These are phyloP conservation scores for Perca flavescens DNA, from an alignment of 2,113 vertebrate genomes.

Conservation along the genomic window DNA sequence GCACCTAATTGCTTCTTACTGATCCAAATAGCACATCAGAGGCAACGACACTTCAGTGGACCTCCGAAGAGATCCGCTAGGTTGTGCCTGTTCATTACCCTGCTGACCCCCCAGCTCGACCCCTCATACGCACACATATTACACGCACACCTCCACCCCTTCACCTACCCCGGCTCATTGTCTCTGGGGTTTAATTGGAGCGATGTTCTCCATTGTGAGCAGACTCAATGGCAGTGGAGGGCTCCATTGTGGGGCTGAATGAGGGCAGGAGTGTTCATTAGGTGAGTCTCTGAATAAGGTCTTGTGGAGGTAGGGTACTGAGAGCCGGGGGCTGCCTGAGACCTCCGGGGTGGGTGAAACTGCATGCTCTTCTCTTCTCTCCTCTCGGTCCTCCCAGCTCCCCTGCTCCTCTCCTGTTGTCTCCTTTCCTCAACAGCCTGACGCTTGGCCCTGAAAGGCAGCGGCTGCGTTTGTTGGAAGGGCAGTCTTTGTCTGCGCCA, in stretches of 20 bases:
- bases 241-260: slow-evolving; percentile 85
- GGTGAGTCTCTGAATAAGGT: slow-evolving; percentile 86
- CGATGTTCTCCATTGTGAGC: slow-evolving; percentile 85
- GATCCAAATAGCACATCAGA: slow-evolving; percentile 88
- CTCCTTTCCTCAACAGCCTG: slow-evolving; percentile 78
- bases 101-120: slow-evolving; percentile 80
- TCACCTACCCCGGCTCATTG: slow-evolving; percentile 81
- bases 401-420: slow-evolving; percentile 71
- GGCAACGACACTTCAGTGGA: slow-evolving; percentile 82
- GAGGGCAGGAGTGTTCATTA: slow-evolving; percentile 90
- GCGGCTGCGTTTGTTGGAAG: slow-evolving; percentile 79
- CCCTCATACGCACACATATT: slow-evolving; percentile 77
- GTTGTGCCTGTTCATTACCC: slow-evolving; percentile 83
- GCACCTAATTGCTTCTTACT: slow-evolving; percentile 85
- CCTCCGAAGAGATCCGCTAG: slow-evolving; percentile 79
- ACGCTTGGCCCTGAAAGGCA: slow-evolving; percentile 86
- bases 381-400: slow-evolving; percentile 56
- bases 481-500: slow-evolving; percentile 72
- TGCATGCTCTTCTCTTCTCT: slow-evolving; percentile 63
- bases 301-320: slow-evolving; percentile 78
- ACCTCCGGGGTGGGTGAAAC: slow-evolving; percentile 82
- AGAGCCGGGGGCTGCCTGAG: slow-evolving; percentile 68
- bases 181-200: slow-evolving; percentile 88
- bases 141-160: slow-evolving; percentile 80
- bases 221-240: slow-evolving; percentile 85